Base-by-base conservation (phyloP, 2,888 invertebrate species). In the Acleris holmiana region DNA sequence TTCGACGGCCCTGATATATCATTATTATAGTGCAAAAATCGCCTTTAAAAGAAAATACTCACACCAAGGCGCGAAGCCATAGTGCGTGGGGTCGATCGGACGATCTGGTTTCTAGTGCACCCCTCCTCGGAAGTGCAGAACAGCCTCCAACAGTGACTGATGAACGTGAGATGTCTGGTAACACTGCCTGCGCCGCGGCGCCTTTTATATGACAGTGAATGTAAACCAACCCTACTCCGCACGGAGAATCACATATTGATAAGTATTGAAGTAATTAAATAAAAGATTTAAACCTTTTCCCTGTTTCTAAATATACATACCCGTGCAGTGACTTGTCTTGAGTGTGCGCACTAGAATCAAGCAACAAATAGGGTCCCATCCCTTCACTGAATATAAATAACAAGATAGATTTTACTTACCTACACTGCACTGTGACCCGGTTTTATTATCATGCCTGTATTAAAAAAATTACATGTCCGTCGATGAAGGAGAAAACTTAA, bases 201-300 rank as follows among this genome's bases (percentile, higher is more conserved):
- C 80, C 86, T 89, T 90, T 82, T 91, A 90, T 91, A 90, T 85
- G 78, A 81, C 82, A 81, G 89, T 86, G 90, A 90, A 89, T 79
- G 86, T 79, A 73, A 82, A 77, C 82, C 79, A 79, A 88, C 88
- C 88, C 89, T 89, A 84, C 89, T 83, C 79, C 74, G 67, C 47
- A 48, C 71, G 68, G 64, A 68, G 71, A 76, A 79, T 76, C 74
- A 75, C 68, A 73, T 76, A 75, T 77, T 72, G 74, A 79, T 75
- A 54, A 41, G 54, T 40, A 77, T 71, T 68, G 71, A 71, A 76
- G 60, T 74, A 74, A 74, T 80, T 73, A 74, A 67, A 68, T 56
- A 67, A 71, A 72, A 56, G 54, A 66, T 57, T 18, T 4, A 2
- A 13, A 15, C 4, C 21, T 17, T 51, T 62, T 29, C 25, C 15